Base-by-base conservation (phyloP, 1,140 invertebrate species). In the Calliphora vicina region DNA sequence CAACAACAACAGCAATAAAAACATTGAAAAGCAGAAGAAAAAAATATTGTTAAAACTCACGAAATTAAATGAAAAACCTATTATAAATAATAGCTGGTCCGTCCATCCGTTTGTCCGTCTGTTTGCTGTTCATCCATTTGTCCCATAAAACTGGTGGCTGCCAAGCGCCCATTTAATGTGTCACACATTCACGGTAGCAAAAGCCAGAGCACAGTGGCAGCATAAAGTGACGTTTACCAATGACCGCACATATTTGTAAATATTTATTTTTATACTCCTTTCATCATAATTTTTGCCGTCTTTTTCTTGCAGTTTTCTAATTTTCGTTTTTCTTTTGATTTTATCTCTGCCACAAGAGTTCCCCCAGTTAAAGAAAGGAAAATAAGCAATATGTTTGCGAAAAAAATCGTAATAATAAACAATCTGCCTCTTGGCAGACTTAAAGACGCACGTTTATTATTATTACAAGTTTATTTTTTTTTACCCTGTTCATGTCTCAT, bases 41-140 rank as follows among this genome's bases (percentile, higher is more conserved):
- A 57, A 15, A 57, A n/a, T 23, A 9, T 67, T 23, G n/a, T 61
- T 17, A 61, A 17, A 76, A 76, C 27, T 43, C 35, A 43, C 74
- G n/a, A 78, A 78, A 42, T 78, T 42, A 78, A 78, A 78, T 78
- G 74, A 78, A 78, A 78, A 78, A 43, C 74, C 74, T 78, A 78
- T 78, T 78, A 42, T 43, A 78, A 78, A 78, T 78, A 45, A 43
- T 78, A 43, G 74, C 20, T n/a, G 20, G n/a, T 23, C 61, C 6
- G 61, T 50, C 61, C 61, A 13, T 17, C 73, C 13, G n/a, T 29
- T 13, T 13, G 29, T n/a, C 35, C 35, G 74, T 23, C 35, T 8
- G 74, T 43, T 35, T 1, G 35, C 35, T 8, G 74, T 43, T 35
- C 5, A 29, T 23, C 74, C 17, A 17, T 35, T 45, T 1, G 35